Evolutionary conservation across 2,113 vertebrate genomes (phyloP).

Genomic region (Himantopus leucocephalus): DNA sequence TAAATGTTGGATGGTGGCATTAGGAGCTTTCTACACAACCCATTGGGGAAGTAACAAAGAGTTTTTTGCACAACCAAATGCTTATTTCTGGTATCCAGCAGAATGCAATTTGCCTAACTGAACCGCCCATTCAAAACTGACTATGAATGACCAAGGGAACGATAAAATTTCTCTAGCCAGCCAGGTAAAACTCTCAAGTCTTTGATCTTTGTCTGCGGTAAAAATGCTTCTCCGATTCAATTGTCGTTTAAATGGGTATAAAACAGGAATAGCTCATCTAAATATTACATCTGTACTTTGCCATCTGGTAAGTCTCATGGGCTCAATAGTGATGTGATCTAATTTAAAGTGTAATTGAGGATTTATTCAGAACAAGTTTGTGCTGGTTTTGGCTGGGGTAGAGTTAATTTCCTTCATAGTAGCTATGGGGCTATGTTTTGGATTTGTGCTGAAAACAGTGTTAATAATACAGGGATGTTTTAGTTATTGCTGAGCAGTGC

Average conservation of each 20-base stretch:
- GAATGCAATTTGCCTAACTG: background rate
- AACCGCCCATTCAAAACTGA: background rate
- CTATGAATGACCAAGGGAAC: background rate
- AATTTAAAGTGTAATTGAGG: background rate
- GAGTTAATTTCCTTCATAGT: background rate
- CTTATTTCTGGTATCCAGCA: background rate
- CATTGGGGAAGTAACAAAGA: background rate
- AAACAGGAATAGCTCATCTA: background rate
- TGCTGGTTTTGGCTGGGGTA: background rate
- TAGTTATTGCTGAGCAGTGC: background rate
- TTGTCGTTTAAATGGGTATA: background rate
- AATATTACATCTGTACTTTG: background rate
- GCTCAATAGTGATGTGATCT: background rate
- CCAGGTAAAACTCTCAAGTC: background rate
- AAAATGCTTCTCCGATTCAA: background rate
- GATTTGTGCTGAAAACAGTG: background rate
- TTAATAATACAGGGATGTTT: background rate
- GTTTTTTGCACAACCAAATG: background rate
- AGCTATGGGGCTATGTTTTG: background rate
- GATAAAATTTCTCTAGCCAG: background rate
- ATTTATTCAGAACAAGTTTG: background rate
- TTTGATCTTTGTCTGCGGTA: background rate
- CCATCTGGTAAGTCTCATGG: background rate
- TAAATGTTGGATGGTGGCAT: background rate
- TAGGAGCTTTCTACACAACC: background rate